A percentile compares a stretch with the other conserved stretches of the same genome.
phyloP scores from a whole-genome alignment of 2,797 vertebrate genomes.

The Poliocrania exsul region DNA sequence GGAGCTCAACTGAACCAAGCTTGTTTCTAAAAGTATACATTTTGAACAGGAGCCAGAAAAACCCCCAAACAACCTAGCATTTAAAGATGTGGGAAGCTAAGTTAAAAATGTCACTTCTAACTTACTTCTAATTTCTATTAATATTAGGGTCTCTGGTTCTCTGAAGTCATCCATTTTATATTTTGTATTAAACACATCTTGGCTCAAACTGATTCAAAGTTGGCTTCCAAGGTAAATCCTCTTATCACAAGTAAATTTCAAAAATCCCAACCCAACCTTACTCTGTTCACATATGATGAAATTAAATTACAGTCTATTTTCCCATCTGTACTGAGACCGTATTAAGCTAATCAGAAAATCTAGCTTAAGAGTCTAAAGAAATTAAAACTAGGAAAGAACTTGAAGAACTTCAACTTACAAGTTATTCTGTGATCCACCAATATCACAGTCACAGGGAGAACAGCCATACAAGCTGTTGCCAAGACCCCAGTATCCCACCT shows the following conservation, averaged over 20 bases:
- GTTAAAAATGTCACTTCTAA: background rate
- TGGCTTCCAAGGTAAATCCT: background rate
- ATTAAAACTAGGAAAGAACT: background rate
- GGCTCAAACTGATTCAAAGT: background rate
- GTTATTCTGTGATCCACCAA: conserved; percentile 82
- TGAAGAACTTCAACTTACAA: conserved; percentile 72
- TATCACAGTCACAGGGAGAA: conserved; percentile 86
- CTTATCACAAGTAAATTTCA: background rate
- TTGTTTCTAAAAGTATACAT: background rate
- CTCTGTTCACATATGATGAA: background rate
- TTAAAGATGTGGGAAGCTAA: background rate
- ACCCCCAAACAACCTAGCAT: background rate
- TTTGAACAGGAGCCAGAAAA: background rate
- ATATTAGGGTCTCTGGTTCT: background rate
- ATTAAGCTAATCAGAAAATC: background rate
- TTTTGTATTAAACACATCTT: background rate
- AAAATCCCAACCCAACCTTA: background rate
- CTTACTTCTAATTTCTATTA: background rate
- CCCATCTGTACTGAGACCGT: background rate
- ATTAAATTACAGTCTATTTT: background rate
- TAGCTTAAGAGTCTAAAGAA: background rate
- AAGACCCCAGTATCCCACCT: conserved; percentile 89
- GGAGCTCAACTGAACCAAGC: background rate
- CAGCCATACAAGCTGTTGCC: conserved; percentile 80
- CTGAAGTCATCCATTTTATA: background rate